Base-by-base conservation (phyloP, 2,797 vertebrate species). In the Sebastes goodei region DNA sequence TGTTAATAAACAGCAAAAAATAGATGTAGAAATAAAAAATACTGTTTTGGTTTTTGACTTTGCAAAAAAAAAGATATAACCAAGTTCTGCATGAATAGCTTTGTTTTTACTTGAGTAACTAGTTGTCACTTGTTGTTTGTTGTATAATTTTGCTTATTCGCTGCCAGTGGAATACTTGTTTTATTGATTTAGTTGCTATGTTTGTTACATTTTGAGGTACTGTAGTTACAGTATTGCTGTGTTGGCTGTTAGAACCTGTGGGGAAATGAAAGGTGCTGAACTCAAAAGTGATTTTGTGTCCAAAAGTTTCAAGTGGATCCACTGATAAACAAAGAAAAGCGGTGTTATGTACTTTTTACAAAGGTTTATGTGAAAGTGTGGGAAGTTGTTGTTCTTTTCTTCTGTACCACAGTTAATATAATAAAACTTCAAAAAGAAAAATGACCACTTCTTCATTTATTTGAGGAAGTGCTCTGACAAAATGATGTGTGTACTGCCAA, bases 401-500 rank as follows among this genome's bases (percentile, higher is more conserved):
- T 86, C 75, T 91, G 75, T 91, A 76, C 27, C 61, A 85, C 82
- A 71, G 25, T 84, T 84, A 88, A 87, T 78, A 82, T 83, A 92
- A 93, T 86, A 91, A 90, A 92, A 80, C 7, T 49, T 27, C 0
- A 33, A 71, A 84, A 67, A 77, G 15, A 71, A 55, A 70, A 66
- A 4, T 29, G 4, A 56, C 7, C 2, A n/a, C 5, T 0, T 70
- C 29, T 73, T 49, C 4, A 25, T 78, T 71, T 42, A 5, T 38
- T 63, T 33, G 20, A 32, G 30, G 27, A 30, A 29, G 27, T 20
- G 8, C 57, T 15, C 25, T 29, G 27, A 29, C 46, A 17, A 49
- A 49, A 42, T 42, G 38, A 42, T 42, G 14, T 42, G 38, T 15
- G 38, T 42, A 6, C 38, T 42, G 5, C 12, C 38, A 42, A 42